Evolutionary conservation across 2,888 invertebrate genomes (phyloP), one percentile per base, ranked within the genome.

Genomic region (Lysandra coridon): DNA sequence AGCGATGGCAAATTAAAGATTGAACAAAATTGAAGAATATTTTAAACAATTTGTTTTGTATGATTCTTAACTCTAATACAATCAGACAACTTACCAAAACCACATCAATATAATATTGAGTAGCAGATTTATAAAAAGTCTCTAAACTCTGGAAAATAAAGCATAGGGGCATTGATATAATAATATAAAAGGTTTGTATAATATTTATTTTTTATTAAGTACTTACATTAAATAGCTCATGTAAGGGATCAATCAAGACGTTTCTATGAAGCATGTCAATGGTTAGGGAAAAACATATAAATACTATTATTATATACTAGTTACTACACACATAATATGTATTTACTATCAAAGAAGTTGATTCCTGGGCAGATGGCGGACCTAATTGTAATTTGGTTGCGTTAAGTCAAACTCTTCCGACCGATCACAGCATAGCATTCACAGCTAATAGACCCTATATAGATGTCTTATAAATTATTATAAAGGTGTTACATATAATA

Each of bases 31-130:
- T 53, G 53, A 14, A 33, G 12, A 33, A 69, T 69, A 33, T 69
- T 4, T 69, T 33, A 69, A 33, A 69, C 14, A 3, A 57, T 69
- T 23, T 64, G 12, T 23, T 69, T 69, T 69, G 33, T 33, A 69
- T 33, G 33, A 69, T 44, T 74, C 74, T 74, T 74, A 44, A 74
- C 74, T 74, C 74, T n/a, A 14, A 40, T 44, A 74, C 10, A 44
- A n/a, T 40, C 73, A 74, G 74, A 74, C n/a, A 73, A 44, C 33
- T 33, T 69, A 30, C 2, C 14, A 73, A 44, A 44, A 74, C 12
- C 74, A 74, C 44, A 57, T 14, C 3, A 73, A 37, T 17, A 30
- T 33, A 69, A 23, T 33, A 73, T 12, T 30, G 12, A 23, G 23
- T 64, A 64, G 30, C 64, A 30, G 64, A 64, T 23, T 30, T 30